These are phyloP conservation scores for Nudaria mundana DNA, from an alignment of 2,888 invertebrate species.

Conservation along the genomic window DNA sequence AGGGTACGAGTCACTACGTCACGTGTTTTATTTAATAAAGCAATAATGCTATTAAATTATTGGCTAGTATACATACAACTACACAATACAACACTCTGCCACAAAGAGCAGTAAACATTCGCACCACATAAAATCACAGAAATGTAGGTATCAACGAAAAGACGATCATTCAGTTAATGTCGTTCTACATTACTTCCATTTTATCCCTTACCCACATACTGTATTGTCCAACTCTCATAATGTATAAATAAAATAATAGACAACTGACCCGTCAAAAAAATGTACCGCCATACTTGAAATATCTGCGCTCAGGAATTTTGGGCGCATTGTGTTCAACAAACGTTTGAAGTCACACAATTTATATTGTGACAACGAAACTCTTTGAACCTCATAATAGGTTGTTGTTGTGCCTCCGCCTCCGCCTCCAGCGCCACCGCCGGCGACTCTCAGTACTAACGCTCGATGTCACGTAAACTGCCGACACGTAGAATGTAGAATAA, in stretches of 20 bases:
- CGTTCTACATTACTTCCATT: no score
- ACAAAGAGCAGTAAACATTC: slow-evolving; percentile 27
- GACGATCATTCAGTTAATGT: slow-evolving; percentile 20
- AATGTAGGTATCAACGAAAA: no score
- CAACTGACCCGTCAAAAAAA: not conserved
- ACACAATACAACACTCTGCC: no score
- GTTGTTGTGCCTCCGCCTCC: not conserved
- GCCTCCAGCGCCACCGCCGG: not conserved
- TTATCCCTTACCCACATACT: slow-evolving; percentile 1
- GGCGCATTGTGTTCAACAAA: not conserved
- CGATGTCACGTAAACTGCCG: no score
- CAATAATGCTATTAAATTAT: no score
- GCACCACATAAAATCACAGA: no score
- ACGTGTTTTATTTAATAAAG: no score
- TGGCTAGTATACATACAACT: no score
- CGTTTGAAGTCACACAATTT: not conserved
- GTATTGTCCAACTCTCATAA: not conserved
- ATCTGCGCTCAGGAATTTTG: not conserved
- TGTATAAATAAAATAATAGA: not conserved
- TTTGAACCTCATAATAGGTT: slow-evolving; percentile 1
- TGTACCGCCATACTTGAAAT: not conserved
- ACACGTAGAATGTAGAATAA: slow-evolving; percentile 7
- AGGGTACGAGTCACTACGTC: slow-evolving; percentile 7
- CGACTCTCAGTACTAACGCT: no score
- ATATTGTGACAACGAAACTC: not conserved